Base-by-base conservation (phyloP, 2,888 invertebrate genomes). In the Augochlorella aurata region DNA sequence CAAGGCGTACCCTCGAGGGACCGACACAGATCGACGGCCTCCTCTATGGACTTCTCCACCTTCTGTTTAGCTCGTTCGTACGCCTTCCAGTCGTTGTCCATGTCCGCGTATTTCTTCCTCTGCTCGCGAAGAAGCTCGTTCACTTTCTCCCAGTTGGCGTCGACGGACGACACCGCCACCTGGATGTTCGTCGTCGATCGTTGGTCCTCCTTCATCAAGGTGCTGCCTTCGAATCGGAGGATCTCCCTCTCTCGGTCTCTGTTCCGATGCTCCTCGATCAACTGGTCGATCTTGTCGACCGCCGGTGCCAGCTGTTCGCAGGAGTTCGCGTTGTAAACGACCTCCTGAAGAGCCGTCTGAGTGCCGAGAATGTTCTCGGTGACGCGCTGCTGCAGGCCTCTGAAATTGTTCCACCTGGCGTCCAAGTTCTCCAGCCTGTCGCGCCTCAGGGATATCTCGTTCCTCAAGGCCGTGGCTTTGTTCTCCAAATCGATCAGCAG, bases 201-300 rank as follows among this genome's bases (percentile, higher is more conserved):
- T 90, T 97, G 96, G 94, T 98, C 97, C 94, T 97, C 96, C 91
- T 97, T 96, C 96, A 98, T 96, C 85, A 98, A 94, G 89, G 96
- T 95, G 75, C 97, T 94, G 0, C 97, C 98, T 94, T 97, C 96
- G 90, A 96, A 96, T 89, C 97, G 96, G n/a, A 98, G 94, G 85
- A 96, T 95, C 85, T 97, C 96, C 90, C 96, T 96, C 0, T 96
- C 94, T 8, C 95, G 94, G 87, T 95, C 95, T 87, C 96, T 96
- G 21, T 95, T 94, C 88, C 95, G 95, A 87, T 95, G 95, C n/a
- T 92, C 92, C 65, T 94, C 94, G 44, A 95, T 91, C 24, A 95
- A 90, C 44, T 93, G 92, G 92, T 92, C 96, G 94, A 93, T 96
- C 90, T 92, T 94, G 92, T 93, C 94, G 16, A 95, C 92, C 0